Evolutionary conservation across 2,888 invertebrate genomes (phyloP).

Genomic region (Oligia fasciuncula): DNA sequence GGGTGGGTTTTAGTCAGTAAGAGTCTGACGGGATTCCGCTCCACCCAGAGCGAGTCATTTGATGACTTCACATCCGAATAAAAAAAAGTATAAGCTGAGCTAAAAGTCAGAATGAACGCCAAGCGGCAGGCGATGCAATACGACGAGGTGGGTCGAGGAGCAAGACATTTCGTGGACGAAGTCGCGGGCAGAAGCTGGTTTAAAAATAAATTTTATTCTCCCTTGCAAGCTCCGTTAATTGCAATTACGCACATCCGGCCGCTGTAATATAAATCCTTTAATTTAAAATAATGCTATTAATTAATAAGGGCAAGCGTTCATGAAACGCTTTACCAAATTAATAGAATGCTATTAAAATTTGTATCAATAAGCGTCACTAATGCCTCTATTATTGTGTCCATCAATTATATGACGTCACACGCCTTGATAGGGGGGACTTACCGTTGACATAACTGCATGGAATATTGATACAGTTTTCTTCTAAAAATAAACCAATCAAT

Average conservation of each 20-base stretch:
- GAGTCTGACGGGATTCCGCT: too few relatives aligned
- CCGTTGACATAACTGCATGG: conserved; percentile 25
- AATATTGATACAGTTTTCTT: conserved; percentile 35
- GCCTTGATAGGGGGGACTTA: background rate
- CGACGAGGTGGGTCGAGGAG: too few relatives aligned
- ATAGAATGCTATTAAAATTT: conserved; percentile 44
- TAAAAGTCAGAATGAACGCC: too few relatives aligned
- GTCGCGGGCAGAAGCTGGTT: background rate
- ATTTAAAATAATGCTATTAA: conserved; percentile 55
- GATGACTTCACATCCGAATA: too few relatives aligned
- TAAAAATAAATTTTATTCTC: conserved; percentile 15
- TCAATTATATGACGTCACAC: conserved; percentile 32
- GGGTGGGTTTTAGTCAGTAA: too few relatives aligned
- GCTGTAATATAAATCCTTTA: conserved; percentile 32
- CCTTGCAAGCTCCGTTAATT: conserved; percentile 30
- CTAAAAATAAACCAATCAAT: conserved; percentile 67
- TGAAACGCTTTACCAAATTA: conserved; percentile 45
- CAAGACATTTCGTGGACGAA: too few relatives aligned
- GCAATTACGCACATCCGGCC: conserved; percentile 27
- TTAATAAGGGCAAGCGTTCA: conserved; percentile 21
- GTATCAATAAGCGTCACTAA: conserved; percentile 49
- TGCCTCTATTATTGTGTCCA: conserved; percentile 41
- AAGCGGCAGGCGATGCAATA: too few relatives aligned
- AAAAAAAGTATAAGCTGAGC: too few relatives aligned
- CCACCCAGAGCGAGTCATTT: too few relatives aligned